Percentiles rank a stretch among this genome's conserved stretches.
Evolutionary conservation across 2,797 vertebrate genomes (phyloP).

Genomic region (Aphelocoma californica): DNA sequence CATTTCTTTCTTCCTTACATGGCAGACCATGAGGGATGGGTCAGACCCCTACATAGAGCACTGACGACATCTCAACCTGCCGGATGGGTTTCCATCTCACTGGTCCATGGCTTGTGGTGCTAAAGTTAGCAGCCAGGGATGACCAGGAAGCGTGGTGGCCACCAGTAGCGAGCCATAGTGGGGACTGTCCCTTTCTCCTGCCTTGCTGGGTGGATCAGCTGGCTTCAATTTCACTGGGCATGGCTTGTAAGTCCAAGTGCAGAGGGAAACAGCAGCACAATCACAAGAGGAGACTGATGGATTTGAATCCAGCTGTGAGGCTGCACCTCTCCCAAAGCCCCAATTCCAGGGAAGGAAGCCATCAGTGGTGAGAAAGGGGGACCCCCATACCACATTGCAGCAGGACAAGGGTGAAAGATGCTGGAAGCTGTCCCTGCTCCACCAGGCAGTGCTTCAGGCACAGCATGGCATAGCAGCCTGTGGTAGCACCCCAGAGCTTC

Average conservation of each 20-base stretch:
- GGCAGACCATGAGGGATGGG: not conserved
- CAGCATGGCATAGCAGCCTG: not conserved
- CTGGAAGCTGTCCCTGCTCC: not conserved
- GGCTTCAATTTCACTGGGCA: not conserved
- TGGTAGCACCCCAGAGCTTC: not conserved
- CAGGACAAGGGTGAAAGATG: not conserved
- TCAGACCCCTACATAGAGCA: not conserved
- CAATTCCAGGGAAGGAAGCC: not conserved
- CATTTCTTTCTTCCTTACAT: not conserved
- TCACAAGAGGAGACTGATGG: not conserved
- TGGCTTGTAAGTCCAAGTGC: not conserved
- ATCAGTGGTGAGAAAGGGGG: not conserved
- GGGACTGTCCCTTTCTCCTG: not conserved
- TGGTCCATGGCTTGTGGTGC: accelerated
- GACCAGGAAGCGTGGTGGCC: accelerated
- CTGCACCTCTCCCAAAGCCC: not conserved
- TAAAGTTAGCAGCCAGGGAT: not conserved
- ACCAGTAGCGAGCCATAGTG: not conserved
- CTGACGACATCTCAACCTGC: not conserved
- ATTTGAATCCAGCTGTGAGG: not conserved
- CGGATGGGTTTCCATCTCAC: not conserved
- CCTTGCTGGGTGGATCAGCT: not conserved
- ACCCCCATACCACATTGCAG: not conserved
- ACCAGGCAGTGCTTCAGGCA: not conserved
- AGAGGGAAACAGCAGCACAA: not conserved